phyloP scores from a whole-genome alignment of 2,888 invertebrate species.

The Hermaeophaga mercurialis region DNA sequence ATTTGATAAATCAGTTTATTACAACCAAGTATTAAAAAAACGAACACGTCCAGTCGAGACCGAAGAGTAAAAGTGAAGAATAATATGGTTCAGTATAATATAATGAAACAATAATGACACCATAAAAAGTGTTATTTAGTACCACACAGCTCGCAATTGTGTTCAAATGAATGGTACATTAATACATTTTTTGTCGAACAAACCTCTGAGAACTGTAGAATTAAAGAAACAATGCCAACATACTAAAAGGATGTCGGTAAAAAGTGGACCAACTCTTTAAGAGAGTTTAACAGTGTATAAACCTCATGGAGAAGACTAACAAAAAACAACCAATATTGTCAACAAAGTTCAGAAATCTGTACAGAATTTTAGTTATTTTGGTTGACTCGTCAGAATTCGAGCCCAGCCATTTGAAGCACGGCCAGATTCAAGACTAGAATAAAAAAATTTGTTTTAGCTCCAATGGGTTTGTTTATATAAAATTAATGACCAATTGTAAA shows the following conservation, averaged over 20 bases:
- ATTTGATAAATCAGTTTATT: too few relatives aligned
- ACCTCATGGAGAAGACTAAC: slow-evolving; percentile 33
- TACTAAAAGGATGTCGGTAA: slow-evolving; percentile 45
- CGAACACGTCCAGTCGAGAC: slow-evolving; percentile 4
- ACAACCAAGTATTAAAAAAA: slow-evolving; percentile 1
- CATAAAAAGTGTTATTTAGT: slow-evolving; percentile 42
- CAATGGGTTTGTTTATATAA: too few relatives aligned
- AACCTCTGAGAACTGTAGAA: slow-evolving; percentile 53
- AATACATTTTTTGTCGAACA: slow-evolving; percentile 50
- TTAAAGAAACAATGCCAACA: slow-evolving; percentile 51
- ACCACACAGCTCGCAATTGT: slow-evolving; percentile 53
- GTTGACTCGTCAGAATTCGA: not conserved
- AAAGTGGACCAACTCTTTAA: slow-evolving; percentile 40
- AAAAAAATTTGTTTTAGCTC: too few relatives aligned
- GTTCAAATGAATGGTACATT: slow-evolving; percentile 55
- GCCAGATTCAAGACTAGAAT: not conserved
- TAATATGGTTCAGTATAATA: slow-evolving; percentile 35
- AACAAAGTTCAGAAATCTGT: slow-evolving; percentile 40
- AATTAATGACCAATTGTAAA: too few relatives aligned
- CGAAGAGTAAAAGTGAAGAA: slow-evolving; percentile 25
- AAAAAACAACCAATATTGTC: slow-evolving; percentile 36
- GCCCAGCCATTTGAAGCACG: not conserved
- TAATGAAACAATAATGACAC: slow-evolving; percentile 42
- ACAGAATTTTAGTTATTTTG: slow-evolving; percentile 35
- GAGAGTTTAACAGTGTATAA: slow-evolving; percentile 35